Evolutionary conservation across 2,797 vertebrate genomes (phyloP).

Genomic region (Urosaurus nigricauda): DNA sequence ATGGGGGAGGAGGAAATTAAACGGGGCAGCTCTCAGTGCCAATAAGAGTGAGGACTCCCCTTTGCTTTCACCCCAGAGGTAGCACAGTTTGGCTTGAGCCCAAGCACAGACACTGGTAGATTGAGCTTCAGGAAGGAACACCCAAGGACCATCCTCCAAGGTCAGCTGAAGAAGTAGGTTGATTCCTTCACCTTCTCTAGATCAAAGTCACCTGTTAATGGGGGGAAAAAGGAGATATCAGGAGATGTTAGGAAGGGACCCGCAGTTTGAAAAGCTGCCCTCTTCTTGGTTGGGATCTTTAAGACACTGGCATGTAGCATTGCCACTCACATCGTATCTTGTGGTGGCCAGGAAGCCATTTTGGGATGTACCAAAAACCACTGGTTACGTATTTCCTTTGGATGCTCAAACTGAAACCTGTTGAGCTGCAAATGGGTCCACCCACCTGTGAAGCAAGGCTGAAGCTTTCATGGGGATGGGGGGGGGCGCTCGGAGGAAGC

Average conservation of each 20-base stretch:
- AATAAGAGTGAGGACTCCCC: no score
- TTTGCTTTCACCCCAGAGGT: background rate
- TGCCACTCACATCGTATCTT: background rate
- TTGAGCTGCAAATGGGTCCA: background rate
- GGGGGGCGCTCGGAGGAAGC: no score
- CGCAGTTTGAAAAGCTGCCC: background rate
- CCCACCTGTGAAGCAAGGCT: background rate
- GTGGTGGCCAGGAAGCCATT: background rate
- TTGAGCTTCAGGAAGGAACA: background rate
- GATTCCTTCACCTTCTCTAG: slow-evolving; percentile 89
- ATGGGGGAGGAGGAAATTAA: no score
- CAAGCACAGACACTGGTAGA: no score
- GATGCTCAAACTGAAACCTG: background rate
- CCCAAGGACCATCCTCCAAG: background rate
- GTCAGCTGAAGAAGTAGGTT: slow-evolving; percentile 97
- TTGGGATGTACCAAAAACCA: background rate
- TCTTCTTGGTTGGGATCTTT: background rate
- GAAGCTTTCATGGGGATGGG: background rate
- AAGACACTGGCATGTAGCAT: background rate
- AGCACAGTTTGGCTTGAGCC: no score
- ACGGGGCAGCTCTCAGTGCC: no score
- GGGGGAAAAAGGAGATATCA: background rate
- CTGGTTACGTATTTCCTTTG: background rate
- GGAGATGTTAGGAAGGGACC: background rate
- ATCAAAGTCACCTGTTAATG: slow-evolving; percentile 87